Base-by-base conservation (phyloP, 2,888 invertebrate genomes). In the Catonia carolina region DNA sequence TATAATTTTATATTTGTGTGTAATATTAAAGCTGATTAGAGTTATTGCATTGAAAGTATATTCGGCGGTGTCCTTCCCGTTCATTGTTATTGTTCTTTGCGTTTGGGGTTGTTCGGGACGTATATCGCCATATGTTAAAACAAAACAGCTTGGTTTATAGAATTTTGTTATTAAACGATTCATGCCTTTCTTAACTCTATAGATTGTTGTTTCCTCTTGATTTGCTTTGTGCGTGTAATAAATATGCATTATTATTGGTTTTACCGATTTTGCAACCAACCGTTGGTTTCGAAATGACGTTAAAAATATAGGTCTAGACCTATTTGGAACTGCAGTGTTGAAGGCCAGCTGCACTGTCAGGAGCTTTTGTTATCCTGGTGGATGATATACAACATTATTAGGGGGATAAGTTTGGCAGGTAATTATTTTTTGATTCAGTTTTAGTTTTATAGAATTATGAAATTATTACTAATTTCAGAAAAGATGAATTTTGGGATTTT, bases 41-140 rank as follows among this genome's bases (percentile, higher is more conserved):
- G n/a, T n/a, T n/a, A n/a, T n/a, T n/a, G n/a, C n/a, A n/a, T n/a
- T n/a, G n/a, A n/a, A n/a, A n/a, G n/a, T n/a, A n/a, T n/a, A n/a
- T n/a, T n/a, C n/a, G n/a, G n/a, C n/a, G n/a, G n/a, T n/a, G n/a
- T n/a, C n/a, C n/a, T n/a, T n/a, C n/a, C n/a, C n/a, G n/a, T 15
- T 42, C 47, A 36, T 45, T 48, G 8, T 45, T 55, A 37, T 36
- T 22, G 20, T 14, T 23, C 17, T 20, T 6, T 10, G 17, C 23
- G 14, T 4, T 7, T 10, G 35, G 35, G 27, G 33, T 27, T 18
- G 47, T 53, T 48, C 42, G 49, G 53, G 23, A 33, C 35, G 17
- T 50, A 36, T 52, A 60, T 58, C 60, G 60, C 60, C 60, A 60
- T 60, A 60, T 60, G 60, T 60, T 60, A 55, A 23, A 60, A 53